Conservation (phyloP, 1,140 invertebrate species). For the Thrips palmi region DNA sequence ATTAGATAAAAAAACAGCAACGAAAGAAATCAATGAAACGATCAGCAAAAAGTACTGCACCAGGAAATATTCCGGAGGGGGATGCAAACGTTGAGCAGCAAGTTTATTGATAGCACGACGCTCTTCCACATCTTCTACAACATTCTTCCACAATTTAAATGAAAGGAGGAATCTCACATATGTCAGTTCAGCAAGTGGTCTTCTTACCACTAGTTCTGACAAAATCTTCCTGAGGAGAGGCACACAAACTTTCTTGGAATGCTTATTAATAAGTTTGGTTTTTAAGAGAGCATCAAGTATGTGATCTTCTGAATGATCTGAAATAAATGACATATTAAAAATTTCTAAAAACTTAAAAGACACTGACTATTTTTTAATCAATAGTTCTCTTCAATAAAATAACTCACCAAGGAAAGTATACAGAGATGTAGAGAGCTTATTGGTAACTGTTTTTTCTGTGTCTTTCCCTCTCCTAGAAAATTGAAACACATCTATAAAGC, state of each 20-base stretch:
- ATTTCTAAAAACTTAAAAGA: conserved; percentile 1
- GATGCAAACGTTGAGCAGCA: conserved; percentile 10
- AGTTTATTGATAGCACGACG: conserved; percentile 12
- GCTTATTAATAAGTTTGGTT: conserved; percentile 13
- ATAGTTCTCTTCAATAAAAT: conserved; percentile 3
- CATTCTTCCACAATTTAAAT: conserved; percentile 17
- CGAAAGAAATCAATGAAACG: no score
- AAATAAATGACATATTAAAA: conserved; percentile 11
- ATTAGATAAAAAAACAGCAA: no score
- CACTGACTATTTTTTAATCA: neutral
- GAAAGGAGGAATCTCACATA: conserved; percentile 16
- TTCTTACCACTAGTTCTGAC: neutral
- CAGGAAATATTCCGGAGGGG: no score
- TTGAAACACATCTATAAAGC: neutral
- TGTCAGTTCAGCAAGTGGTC: conserved; percentile 7
- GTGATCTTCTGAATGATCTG: conserved; percentile 16
- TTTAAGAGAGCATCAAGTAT: conserved; percentile 17
- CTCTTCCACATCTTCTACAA: conserved; percentile 12
- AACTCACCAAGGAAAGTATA: conserved; percentile 27
- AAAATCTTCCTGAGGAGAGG: conserved; percentile 15
- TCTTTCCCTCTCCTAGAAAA: conserved; percentile 20
- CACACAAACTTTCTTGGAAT: conserved; percentile 15
- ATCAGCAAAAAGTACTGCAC: no score
- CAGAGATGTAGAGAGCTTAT: conserved; percentile 24
- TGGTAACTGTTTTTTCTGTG: conserved; percentile 23